Evolutionary conservation across 2,888 invertebrate genomes (phyloP).

Genomic region (Oxyteleia sp.): DNA sequence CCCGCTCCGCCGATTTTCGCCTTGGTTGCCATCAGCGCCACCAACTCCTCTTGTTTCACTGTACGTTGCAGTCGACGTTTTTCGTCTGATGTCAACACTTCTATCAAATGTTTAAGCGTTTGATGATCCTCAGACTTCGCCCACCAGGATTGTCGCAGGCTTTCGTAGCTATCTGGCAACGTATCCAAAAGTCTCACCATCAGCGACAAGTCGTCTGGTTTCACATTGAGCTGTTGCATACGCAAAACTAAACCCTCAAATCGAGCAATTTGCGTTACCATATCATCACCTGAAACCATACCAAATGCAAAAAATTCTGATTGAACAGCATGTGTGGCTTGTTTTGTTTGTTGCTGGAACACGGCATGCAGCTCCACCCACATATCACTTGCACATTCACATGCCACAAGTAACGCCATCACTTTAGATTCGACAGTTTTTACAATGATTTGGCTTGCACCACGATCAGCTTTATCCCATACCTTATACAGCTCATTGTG

Average conservation of each 20-base stretch:
- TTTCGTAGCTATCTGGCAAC: conserved; percentile 54
- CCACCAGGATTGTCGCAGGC: conserved; percentile 62
- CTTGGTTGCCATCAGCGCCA: no score
- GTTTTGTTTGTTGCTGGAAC: conserved; percentile 50
- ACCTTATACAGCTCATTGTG: no score
- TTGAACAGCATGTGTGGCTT: conserved; percentile 44
- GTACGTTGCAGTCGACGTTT: conserved; percentile 30
- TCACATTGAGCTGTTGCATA: conserved; percentile 54
- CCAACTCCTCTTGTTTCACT: conserved; percentile 14
- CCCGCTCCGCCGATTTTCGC: no score
- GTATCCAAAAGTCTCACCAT: conserved; percentile 63
- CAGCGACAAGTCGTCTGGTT: conserved; percentile 56
- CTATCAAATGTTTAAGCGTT: conserved; percentile 37
- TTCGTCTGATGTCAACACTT: conserved; percentile 40
- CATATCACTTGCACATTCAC: conserved; percentile 33
- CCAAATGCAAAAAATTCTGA: conserved; percentile 53
- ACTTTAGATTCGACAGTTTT: conserved; percentile 51
- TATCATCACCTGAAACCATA: conserved; percentile 28
- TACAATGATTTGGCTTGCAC: conserved; percentile 57
- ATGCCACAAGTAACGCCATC: conserved; percentile 48
- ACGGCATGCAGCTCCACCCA: conserved; percentile 40
- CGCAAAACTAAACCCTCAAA: conserved; percentile 44
- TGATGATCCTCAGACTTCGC: conserved; percentile 49
- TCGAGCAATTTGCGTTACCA: conserved; percentile 45
- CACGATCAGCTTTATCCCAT: conserved; percentile 62